phyloP scores from a whole-genome alignment of 2,797 vertebrate species.

The Phalanger gymnotis region DNA sequence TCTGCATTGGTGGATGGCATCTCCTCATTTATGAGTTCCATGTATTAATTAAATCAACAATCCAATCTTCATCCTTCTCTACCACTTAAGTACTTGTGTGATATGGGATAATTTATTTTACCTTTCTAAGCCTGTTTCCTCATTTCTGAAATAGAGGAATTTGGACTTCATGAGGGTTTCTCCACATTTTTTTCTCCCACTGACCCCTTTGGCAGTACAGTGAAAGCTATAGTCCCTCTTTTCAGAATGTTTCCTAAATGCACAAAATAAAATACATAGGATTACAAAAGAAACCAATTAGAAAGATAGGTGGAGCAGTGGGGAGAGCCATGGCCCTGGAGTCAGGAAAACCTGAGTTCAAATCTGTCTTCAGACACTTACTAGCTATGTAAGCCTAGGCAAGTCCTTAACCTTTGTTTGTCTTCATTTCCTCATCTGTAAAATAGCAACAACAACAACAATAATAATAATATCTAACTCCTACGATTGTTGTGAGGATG shows the following conservation, averaged over 20 bases:
- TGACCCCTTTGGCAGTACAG: slow-evolving; percentile 49
- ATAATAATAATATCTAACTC: not conserved
- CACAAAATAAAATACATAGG: not conserved
- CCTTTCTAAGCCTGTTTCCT: not conserved
- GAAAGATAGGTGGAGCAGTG: not conserved
- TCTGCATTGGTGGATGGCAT: not conserved
- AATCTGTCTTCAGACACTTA: too few relatives aligned
- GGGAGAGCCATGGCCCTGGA: too few relatives aligned
- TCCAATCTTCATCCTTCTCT: not conserved
- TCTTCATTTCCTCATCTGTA: too few relatives aligned
- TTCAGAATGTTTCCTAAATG: not conserved
- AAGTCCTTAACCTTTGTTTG: too few relatives aligned
- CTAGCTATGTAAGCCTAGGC: too few relatives aligned
- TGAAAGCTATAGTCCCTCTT: slow-evolving; percentile 7
- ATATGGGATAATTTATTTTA: not conserved
- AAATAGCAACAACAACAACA: not conserved
- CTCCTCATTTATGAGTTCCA: not conserved
- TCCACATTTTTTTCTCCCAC: not conserved
- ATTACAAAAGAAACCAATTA: not conserved
- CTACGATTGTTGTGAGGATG: not conserved
- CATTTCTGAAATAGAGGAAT: not conserved
- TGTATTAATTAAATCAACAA: not conserved
- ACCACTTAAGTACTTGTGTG: not conserved
- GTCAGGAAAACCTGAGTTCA: too few relatives aligned
- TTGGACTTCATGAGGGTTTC: not conserved